These are phyloP conservation scores for Mustela erminea DNA, from an alignment of 2,797 vertebrate genomes.

Conservation along the genomic window DNA sequence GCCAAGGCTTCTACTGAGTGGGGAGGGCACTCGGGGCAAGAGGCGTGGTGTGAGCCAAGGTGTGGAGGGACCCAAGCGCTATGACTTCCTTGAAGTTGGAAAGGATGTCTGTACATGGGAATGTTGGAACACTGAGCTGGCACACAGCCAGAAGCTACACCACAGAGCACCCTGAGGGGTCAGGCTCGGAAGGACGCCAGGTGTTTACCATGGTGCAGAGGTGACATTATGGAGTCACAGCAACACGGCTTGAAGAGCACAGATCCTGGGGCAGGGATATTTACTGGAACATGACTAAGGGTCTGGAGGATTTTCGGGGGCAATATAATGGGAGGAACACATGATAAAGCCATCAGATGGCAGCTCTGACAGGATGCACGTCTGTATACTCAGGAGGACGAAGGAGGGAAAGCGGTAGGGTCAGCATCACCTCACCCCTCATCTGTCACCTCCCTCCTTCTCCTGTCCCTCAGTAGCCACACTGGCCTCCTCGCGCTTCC, in stretches of 20 bases:
- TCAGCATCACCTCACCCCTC: neutral
- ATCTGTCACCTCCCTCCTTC: neutral
- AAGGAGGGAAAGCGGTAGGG: neutral
- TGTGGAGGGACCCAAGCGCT: rapidly evolving
- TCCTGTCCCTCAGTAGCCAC: rapidly evolving
- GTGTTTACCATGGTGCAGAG: neutral
- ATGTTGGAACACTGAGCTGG: rapidly evolving
- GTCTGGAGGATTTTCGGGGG: neutral
- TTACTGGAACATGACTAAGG: neutral
- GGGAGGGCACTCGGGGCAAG: neutral
- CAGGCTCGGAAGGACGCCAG: rapidly evolving
- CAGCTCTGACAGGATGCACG: neutral
- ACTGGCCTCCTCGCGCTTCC: neutral
- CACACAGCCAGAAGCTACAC: rapidly evolving
- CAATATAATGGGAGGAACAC: neutral
- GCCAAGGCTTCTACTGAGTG: neutral
- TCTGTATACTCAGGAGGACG: neutral
- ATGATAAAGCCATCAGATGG: neutral
- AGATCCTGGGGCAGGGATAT: neutral
- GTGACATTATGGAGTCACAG: neutral
- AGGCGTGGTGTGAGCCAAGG: neutral
- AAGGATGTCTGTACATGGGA: rapidly evolving
- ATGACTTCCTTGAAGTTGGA: neutral
- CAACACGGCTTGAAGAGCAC: neutral
- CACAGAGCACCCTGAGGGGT: rapidly evolving